Evolutionary conservation across 2,797 vertebrate species (phyloP), one percentile per base, ranked within the genome.

Genomic region (Sebastes reedi): DNA sequence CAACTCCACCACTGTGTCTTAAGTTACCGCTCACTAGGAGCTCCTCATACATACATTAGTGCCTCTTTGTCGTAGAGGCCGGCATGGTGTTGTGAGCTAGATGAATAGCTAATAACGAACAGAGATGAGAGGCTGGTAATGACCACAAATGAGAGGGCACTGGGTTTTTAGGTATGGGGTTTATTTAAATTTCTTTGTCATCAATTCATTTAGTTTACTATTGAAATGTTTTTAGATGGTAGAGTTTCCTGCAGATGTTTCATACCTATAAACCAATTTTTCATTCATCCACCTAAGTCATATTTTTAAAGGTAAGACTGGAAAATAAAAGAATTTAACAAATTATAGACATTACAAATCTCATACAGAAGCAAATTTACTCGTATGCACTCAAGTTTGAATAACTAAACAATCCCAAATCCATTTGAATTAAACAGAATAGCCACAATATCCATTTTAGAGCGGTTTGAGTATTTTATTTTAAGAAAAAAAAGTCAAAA

Each of bases 1-100:
- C 75, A 34, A 8, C 71, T 87, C 60, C 81, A 64, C 72, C 79
- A 30, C 80, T 75, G 81, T 74, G 89, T 92, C 92, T 94, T 87
- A 80, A 93, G 85, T 94, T 93, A 93, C 93, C 75, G 70, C 91
- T 92, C 84, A 32, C 86, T 74, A n/a, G 79, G 77, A 87, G 82
- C 88, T 84, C 70, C 87, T 87, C 80, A 36, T 67, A 90, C 87
- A 88, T 84, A 86, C 73, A 83, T 92, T 89, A 87, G 82, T 67
- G 83, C 24, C 54, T 85, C 90, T 92, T 92, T 92, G 87, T 93
- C 67, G 30, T 0, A 7, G 78, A 72, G 87, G 81, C 80, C 80
- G 32, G 62, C 61, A 29, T 22, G 82, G 71, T 84, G 80, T 67
- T 55, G 78, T 75, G 82, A 82, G 76, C 59, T 8, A 3, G 73